phyloP scores from a whole-genome alignment of 2,113 vertebrate species.

The Muscicapa adusta region DNA sequence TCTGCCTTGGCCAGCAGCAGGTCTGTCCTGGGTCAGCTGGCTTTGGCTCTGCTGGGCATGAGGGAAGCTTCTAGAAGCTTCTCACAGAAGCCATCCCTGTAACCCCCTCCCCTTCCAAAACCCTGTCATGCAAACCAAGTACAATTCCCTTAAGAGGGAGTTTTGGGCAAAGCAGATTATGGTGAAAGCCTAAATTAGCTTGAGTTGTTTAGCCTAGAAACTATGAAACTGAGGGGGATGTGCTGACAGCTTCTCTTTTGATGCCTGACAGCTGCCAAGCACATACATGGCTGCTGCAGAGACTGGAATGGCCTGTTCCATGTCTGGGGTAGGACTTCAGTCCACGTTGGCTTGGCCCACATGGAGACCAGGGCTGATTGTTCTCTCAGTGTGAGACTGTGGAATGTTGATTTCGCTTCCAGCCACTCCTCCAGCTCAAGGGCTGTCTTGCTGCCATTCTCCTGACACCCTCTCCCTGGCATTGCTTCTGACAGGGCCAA shows the following conservation, averaged over 20 bases:
- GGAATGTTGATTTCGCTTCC: not conserved
- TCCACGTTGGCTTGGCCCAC: not conserved
- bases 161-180: not conserved
- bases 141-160: not conserved
- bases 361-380: fast-evolving
- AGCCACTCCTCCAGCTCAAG: not conserved
- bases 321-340: not conserved
- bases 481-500: not conserved
- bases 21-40: not conserved
- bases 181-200: not conserved
- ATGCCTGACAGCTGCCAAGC: not conserved
- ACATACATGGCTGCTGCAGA: not conserved
- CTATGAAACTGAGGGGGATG: not conserved
- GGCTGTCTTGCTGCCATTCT: not conserved
- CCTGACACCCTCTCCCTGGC: not conserved
- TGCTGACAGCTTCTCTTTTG: not conserved
- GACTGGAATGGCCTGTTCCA: not conserved
- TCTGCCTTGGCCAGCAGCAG: not conserved
- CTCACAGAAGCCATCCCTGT: not conserved
- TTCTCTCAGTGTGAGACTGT: not conserved
- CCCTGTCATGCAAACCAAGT: not conserved
- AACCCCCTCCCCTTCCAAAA: not conserved
- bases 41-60: not conserved
- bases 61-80: not conserved
- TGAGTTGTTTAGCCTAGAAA: conserved; percentile 11